Conservation (phyloP, 2,113 vertebrate genomes). For the Menidia beryllina region DNA sequence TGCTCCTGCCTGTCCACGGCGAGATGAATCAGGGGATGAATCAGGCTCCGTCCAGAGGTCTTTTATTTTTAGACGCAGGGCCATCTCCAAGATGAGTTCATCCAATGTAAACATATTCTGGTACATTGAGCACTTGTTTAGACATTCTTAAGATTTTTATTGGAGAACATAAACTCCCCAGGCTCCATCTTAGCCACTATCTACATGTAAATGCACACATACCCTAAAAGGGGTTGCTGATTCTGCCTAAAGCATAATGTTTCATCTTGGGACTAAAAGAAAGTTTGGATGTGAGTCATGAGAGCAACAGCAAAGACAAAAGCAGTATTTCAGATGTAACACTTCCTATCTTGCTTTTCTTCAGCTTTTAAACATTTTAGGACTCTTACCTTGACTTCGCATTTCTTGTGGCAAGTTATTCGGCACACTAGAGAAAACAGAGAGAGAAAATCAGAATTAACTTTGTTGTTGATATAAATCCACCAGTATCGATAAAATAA, state of each 20-base stretch:
- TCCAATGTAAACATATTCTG: conserved; percentile 79
- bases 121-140: conserved; percentile 74
- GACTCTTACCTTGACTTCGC: conserved; percentile 91
- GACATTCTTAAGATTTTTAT: conserved; percentile 70
- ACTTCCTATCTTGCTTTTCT: background rate
- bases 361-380: background rate
- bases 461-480: conserved; percentile 37
- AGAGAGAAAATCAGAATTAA: conserved; percentile 28
- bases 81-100: conserved; percentile 58
- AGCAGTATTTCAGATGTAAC: background rate
- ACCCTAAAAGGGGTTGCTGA: conserved; percentile 20
- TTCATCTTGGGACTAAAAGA: background rate
- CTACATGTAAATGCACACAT: conserved; percentile 38
- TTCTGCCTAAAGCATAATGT: conserved; percentile 1
- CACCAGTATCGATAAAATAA: conserved; percentile 36
- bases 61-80: conserved; percentile 73
- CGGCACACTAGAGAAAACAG: conserved; percentile 84
- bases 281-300: background rate
- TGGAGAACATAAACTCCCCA: conserved; percentile 45
- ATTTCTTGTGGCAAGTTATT: conserved; percentile 91
- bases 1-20: conserved; percentile 39
- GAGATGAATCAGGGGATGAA: conserved; percentile 28
- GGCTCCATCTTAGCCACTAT: conserved; percentile 38
- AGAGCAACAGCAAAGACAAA: background rate
- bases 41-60: conserved; percentile 47